These are phyloP conservation scores for Sceloporus undulatus DNA, from an alignment of 2,113 vertebrate species.

Conservation along the genomic window DNA sequence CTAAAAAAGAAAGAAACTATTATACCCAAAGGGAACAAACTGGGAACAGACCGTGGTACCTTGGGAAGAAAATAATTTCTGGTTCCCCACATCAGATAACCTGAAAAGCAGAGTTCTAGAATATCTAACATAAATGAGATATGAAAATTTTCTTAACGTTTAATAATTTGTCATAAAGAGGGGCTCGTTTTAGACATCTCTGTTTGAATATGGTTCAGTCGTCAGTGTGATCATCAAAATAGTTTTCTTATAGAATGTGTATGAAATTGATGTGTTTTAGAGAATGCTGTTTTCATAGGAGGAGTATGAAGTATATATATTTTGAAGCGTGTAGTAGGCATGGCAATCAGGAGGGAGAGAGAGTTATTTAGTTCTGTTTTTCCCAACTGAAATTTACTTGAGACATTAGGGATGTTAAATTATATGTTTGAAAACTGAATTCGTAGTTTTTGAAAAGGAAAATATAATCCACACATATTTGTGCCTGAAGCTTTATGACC, in stretches of 20 bases:
- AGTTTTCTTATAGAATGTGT: not conserved
- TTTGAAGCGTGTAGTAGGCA: accelerated
- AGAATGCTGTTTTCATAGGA: not conserved
- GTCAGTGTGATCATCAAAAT: slow-evolving; percentile 1
- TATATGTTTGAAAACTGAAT: slow-evolving; percentile 14
- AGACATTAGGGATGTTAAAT: slow-evolving; percentile 9
- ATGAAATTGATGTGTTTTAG: not conserved
- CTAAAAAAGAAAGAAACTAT: too few species aligned
- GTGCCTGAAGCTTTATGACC: not conserved
- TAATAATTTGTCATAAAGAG: not conserved
- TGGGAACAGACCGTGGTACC: too few species aligned
- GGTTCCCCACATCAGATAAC: too few species aligned
- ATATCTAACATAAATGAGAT: too few species aligned
- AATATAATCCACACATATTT: not conserved
- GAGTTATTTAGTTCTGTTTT: not conserved
- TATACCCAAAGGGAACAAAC: too few species aligned
- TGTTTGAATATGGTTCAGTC: not conserved
- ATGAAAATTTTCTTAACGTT: too few species aligned
- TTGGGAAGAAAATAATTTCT: too few species aligned
- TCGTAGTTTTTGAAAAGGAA: not conserved
- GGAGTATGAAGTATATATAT: too few species aligned
- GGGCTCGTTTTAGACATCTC: not conserved
- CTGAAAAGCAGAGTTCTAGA: too few species aligned
- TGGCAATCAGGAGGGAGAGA: not conserved
- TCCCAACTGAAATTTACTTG: slow-evolving; percentile 6